Evolutionary conservation across 2,888 invertebrate genomes (phyloP).

Genomic region (Cephus pulcher): DNA sequence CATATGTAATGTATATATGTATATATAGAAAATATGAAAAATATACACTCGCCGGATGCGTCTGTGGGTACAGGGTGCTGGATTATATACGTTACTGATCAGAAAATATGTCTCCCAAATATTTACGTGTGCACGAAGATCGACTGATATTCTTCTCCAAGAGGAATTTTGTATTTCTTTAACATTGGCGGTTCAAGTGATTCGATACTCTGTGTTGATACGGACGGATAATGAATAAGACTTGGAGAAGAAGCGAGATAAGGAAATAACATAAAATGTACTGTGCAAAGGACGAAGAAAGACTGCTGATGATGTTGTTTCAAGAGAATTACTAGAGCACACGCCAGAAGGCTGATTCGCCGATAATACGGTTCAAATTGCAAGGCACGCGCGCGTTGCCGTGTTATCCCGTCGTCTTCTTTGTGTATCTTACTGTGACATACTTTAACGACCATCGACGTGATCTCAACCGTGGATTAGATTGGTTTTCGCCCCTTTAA

Average conservation of each 20-base stretch:
- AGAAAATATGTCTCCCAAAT: slow-evolving; percentile 66
- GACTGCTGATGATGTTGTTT: neutral
- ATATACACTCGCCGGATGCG: neutral
- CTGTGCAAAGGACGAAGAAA: neutral
- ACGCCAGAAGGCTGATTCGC: neutral
- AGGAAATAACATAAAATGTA: neutral
- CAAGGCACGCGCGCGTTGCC: neutral
- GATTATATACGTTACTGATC: slow-evolving; percentile 32
- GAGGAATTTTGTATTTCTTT: neutral
- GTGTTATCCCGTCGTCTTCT: neutral
- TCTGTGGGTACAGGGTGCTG: neutral
- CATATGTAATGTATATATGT: slow-evolving; percentile 9
- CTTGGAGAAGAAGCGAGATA: neutral
- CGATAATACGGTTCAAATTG: neutral
- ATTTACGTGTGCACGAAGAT: slow-evolving; percentile 17
- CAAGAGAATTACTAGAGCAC: neutral
- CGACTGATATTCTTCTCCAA: neutral
- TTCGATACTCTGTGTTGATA: neutral
- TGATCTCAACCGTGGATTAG: slow-evolving; percentile 35
- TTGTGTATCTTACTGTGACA: slow-evolving; percentile 10
- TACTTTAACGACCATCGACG: neutral
- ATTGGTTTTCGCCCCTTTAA: slow-evolving; percentile 63
- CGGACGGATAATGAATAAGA: neutral
- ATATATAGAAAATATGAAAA: neutral
- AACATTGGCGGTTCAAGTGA: neutral